phyloP scores from a whole-genome alignment of 1,140 invertebrate genomes.

The Drosophila pachea region DNA sequence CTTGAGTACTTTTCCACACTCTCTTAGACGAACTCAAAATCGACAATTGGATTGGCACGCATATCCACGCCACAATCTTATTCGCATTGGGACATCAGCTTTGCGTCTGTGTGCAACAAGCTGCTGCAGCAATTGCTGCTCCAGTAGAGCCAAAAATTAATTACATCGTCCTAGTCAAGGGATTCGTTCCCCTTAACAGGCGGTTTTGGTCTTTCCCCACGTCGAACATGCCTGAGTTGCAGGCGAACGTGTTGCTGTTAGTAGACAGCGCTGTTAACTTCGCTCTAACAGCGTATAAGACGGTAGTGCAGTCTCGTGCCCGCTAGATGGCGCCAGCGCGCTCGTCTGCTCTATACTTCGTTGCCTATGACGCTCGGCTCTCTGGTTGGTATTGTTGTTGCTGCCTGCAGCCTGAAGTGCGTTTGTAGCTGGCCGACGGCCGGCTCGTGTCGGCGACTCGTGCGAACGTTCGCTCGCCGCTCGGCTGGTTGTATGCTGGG shows the following conservation, averaged over 20 bases:
- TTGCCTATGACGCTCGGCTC: not conserved
- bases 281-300: conserved; percentile 39
- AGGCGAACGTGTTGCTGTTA: conserved; percentile 1
- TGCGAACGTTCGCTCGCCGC: not conserved
- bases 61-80: conserved; percentile 2
- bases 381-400: conserved; percentile 17
- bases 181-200: conserved; percentile 6
- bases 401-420: conserved; percentile 26
- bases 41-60: not conserved
- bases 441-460: conserved; percentile 16
- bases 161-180: conserved; percentile 25
- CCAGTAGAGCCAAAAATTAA: conserved; percentile 29
- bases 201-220: conserved; percentile 22
- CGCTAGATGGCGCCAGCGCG: conserved; percentile 22
- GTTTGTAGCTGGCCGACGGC: conserved; percentile 12
- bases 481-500: conserved; percentile 7
- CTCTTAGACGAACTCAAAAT: not conserved
- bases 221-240: conserved; percentile 22
- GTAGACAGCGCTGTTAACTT: conserved; percentile 2
- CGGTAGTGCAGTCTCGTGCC: not conserved
- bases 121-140: conserved; percentile 23
- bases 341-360: conserved; percentile 4
- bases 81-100: conserved; percentile 23
- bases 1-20: not conserved
- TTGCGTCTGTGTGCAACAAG: conserved; percentile 32